These are phyloP conservation scores for Dendroctonus valens DNA, from an alignment of 1,140 invertebrate genomes.

Conservation along the genomic window DNA sequence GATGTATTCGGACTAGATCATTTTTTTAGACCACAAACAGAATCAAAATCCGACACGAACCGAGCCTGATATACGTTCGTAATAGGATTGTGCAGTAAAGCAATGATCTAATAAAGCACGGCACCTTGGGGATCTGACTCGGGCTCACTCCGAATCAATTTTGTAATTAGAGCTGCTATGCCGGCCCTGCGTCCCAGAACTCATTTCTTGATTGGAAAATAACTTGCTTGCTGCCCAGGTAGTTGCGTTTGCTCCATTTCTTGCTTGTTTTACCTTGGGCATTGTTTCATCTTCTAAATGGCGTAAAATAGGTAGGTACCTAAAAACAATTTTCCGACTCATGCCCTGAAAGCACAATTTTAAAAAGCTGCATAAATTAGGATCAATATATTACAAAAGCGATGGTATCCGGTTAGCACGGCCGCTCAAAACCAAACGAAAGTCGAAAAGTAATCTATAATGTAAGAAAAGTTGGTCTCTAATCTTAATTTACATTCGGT, in stretches of 20 bases:
- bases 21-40: constrained; percentile 22
- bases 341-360: not conserved
- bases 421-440: constrained; percentile 1
- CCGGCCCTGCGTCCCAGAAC: constrained; percentile 39
- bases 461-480: constrained; percentile 15
- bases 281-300: not conserved
- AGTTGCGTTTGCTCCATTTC: constrained; percentile 6
- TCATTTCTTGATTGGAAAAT: constrained; percentile 45
- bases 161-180: constrained; percentile 45
- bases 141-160: constrained; percentile 46
- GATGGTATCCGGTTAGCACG: not conserved
- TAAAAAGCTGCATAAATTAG: not conserved
- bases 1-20: no score
- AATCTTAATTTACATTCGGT: constrained; percentile 27
- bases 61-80: constrained; percentile 29
- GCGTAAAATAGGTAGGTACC: not conserved
- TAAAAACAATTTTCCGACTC: no score
- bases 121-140: constrained; percentile 44
- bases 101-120: constrained; percentile 47
- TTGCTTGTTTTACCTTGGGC: constrained; percentile 1
- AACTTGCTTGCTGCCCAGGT: constrained; percentile 38
- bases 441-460: constrained; percentile 24
- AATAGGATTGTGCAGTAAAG: constrained; percentile 46
- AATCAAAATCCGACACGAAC: constrained; percentile 26
- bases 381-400: not conserved